Evolutionary conservation across 2,113 vertebrate species (phyloP).

Genomic region (Podarcis raffonei): DNA sequence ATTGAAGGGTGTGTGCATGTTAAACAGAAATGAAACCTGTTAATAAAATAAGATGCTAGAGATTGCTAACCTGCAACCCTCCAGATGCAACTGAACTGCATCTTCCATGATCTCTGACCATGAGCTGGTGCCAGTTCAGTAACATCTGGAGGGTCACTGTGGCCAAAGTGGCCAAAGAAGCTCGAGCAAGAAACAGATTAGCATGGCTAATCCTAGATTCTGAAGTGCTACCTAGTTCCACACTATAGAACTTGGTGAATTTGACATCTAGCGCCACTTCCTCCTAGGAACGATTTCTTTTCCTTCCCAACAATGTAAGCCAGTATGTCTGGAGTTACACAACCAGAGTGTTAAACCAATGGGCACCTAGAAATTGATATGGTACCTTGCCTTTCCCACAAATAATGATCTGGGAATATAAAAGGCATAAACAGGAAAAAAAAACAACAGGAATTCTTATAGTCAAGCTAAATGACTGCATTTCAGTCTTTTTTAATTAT

Average conservation of each 20-base stretch:
- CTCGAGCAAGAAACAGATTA: not conserved
- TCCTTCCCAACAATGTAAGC: not conserved
- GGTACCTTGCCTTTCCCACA: not conserved
- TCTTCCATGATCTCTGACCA: too few relatives aligned
- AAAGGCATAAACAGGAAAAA: not conserved
- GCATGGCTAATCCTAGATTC: not conserved
- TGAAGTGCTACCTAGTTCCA: not conserved
- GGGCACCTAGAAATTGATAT: not conserved
- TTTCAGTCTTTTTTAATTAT: not conserved
- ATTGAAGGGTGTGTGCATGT: not conserved
- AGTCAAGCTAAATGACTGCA: not conserved
- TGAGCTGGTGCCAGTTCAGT: too few relatives aligned
- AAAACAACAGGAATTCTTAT: not conserved
- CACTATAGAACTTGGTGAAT: not conserved
- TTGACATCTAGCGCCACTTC: constrained; percentile 7
- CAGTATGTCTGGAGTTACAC: not conserved
- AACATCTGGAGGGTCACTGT: too few relatives aligned
- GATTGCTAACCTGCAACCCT: too few relatives aligned
- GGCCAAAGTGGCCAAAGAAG: rapidly evolving
- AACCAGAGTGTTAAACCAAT: not conserved
- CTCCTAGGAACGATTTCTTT: not conserved
- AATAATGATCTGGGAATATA: not conserved
- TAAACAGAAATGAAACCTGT: not conserved
- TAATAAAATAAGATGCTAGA: not conserved
- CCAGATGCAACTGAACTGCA: too few relatives aligned